Conservation (phyloP, 23 tunicate species). For the Botrylloides violaceus region DNA sequence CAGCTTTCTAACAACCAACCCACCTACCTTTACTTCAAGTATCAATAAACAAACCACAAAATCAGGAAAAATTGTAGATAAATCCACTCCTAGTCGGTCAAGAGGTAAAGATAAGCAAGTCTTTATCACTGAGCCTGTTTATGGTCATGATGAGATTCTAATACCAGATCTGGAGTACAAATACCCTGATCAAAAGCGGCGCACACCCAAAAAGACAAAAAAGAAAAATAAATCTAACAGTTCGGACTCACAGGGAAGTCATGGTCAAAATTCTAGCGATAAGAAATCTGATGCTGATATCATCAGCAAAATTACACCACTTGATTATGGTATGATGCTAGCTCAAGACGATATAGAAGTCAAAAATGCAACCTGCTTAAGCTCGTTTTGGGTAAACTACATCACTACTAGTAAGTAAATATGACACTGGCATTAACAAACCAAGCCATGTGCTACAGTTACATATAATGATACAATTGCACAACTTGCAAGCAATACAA, state of each 20-base stretch:
- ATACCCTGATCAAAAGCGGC: not conserved
- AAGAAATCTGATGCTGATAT: not conserved
- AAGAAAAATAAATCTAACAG: not conserved
- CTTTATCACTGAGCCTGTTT: conserved; percentile 23
- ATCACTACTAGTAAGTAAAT: not conserved
- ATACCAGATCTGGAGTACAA: conserved; percentile 25
- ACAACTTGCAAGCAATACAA: too few species aligned
- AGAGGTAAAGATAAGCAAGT: conserved; percentile 5
- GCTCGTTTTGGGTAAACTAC: conserved; percentile 27
- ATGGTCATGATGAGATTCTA: conserved; percentile 11
- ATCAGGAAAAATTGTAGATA: not conserved
- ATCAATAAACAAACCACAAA: not conserved
- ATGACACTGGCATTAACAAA: too few species aligned
- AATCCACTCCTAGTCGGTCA: not conserved
- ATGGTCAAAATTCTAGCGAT: not conserved
- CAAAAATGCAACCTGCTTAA: conserved; percentile 6
- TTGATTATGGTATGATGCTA: conserved; percentile 18
- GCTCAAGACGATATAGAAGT: not conserved
- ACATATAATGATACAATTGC: too few species aligned
- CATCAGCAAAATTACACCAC: not conserved
- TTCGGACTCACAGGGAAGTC: not conserved
- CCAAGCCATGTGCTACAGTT: too few species aligned
- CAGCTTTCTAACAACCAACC: not conserved
- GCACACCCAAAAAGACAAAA: not conserved
- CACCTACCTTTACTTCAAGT: not conserved